A percentile compares a stretch with the other conserved stretches of the same genome.
Evolutionary conservation across 2,113 vertebrate species (phyloP).

Genomic region (Ammodytes marinus): DNA sequence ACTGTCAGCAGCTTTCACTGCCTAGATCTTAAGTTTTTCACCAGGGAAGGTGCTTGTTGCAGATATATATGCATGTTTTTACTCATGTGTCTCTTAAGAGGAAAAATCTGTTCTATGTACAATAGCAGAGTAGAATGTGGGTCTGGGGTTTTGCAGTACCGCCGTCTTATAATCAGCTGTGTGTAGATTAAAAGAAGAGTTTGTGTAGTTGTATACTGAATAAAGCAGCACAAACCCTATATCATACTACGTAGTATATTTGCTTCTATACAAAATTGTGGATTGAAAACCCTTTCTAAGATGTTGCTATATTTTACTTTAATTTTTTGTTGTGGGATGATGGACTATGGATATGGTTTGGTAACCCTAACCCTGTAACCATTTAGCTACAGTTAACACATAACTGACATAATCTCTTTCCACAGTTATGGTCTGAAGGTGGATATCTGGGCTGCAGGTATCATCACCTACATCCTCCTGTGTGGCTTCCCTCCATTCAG

Average conservation of each 20-base stretch:
- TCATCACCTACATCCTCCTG: slow-evolving; percentile 97
- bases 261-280: neutral
- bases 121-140: neutral
- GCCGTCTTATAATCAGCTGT: neutral
- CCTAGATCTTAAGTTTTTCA: neutral
- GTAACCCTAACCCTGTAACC: neutral
- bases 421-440: slow-evolving; percentile 96
- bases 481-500: slow-evolving; percentile 98
- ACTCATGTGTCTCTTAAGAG: slow-evolving; percentile 2
- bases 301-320: neutral
- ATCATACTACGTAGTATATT: neutral
- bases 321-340: neutral
- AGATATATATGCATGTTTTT: neutral
- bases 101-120: slow-evolving; percentile 3
- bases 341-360: neutral
- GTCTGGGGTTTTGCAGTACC: neutral
- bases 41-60: neutral
- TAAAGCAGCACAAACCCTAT: too few species aligned
- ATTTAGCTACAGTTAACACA: neutral
- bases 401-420: slow-evolving; percentile 35
- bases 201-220: too few species aligned
- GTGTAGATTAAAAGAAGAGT: neutral
- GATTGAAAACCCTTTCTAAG: neutral
- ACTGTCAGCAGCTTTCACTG: neutral
- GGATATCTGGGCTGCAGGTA: slow-evolving; percentile 97